Evolutionary conservation across 1,140 invertebrate genomes (phyloP).

Genomic region (Galendromus occidentalis): DNA sequence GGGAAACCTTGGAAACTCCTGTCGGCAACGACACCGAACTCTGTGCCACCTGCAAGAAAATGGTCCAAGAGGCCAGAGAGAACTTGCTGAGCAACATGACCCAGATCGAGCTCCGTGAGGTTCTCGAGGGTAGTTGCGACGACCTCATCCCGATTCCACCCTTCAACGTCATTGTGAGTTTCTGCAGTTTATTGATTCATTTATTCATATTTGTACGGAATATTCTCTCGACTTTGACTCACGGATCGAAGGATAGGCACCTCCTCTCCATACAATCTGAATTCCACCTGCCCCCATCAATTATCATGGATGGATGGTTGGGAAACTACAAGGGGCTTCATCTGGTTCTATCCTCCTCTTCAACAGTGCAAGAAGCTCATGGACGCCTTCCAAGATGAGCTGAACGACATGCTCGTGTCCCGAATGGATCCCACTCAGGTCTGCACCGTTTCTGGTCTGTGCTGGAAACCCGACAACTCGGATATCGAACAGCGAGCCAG

Average conservation of each 20-base stretch:
- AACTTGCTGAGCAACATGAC: not conserved
- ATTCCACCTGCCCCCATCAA: too few relatives aligned
- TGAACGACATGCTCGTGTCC: slow-evolving; percentile 3
- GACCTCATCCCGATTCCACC: not conserved
- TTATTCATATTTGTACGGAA: too few relatives aligned
- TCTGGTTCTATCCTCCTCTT: too few relatives aligned
- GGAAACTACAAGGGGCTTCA: too few relatives aligned
- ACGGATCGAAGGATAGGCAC: too few relatives aligned
- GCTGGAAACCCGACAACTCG: not conserved
- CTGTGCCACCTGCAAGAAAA: not conserved
- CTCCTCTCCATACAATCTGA: too few relatives aligned
- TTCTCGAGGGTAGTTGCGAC: not conserved
- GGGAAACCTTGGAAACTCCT: not conserved
- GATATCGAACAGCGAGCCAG: not conserved
- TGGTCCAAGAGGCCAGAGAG: not conserved
- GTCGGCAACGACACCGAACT: slow-evolving; percentile 8
- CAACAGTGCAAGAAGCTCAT: not conserved
- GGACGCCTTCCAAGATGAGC: not conserved
- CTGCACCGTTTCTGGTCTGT: not conserved
- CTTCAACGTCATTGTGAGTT: not conserved
- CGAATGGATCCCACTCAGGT: slow-evolving; percentile 4
- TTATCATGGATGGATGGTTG: too few relatives aligned
- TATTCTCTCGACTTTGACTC: too few relatives aligned
- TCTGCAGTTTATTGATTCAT: too few relatives aligned
- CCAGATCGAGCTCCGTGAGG: not conserved